Conservation (phyloP, 1,140 invertebrate species). For the Cephus cinctus region DNA sequence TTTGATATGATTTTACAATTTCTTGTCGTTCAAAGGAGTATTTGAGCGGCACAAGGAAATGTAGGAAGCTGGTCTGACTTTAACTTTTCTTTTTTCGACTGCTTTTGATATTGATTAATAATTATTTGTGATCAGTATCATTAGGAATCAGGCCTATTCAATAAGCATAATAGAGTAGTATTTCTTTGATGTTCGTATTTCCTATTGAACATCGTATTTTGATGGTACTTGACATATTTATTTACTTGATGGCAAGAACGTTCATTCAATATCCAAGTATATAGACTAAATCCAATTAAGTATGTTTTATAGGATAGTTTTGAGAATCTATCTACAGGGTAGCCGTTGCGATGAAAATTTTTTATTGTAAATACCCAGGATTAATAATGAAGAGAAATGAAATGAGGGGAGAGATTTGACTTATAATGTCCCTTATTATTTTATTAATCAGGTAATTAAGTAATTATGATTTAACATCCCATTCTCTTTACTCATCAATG, state of each 20-base stretch:
- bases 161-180: too few species aligned
- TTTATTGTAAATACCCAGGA: not conserved
- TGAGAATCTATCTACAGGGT: not conserved
- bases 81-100: not conserved
- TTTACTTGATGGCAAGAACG: not conserved
- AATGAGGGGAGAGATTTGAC: too few species aligned
- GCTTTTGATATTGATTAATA: not conserved
- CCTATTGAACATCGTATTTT: not conserved
- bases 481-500: too few species aligned
- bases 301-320: not conserved
- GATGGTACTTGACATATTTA: not conserved
- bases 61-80: not conserved
- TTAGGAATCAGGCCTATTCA: slow-evolving; percentile 7
- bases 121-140: not conserved
- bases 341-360: not conserved
- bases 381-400: slow-evolving; percentile 1
- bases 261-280: not conserved
- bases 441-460: too few species aligned
- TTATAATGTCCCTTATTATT: too few species aligned
- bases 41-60: not conserved
- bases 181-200: too few species aligned
- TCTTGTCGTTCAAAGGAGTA: not conserved
- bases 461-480: too few species aligned
- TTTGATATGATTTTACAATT: not conserved
- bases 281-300: not conserved